Evolutionary conservation across 2,113 vertebrate species (phyloP).

Genomic region (Orcinus orca): DNA sequence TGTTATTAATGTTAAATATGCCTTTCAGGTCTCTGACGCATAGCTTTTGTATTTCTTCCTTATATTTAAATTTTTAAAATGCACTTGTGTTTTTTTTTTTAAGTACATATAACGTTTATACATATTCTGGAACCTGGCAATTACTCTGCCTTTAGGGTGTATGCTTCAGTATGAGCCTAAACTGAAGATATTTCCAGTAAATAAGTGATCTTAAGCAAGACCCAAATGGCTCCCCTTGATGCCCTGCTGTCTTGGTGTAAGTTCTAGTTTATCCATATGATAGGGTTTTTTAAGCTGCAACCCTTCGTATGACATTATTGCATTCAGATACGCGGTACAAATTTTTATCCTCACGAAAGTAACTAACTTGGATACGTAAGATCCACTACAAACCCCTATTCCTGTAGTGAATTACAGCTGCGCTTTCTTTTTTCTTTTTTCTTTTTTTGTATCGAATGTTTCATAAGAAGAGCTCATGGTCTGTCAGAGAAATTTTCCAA

Average conservation of each 20-base stretch:
- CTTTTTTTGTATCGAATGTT: constrained; percentile 48
- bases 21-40: constrained; percentile 12
- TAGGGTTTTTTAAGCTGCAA: not conserved
- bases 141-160: not conserved
- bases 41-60: not conserved
- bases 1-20: not conserved
- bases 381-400: constrained; percentile 5
- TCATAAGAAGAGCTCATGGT: constrained; percentile 66
- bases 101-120: not conserved
- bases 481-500: constrained; percentile 73
- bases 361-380: not conserved
- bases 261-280: not conserved
- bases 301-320: constrained; percentile 10
- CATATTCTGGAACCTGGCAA: not conserved
- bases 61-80: not conserved
- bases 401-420: constrained; percentile 63
- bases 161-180: not conserved
- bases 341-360: constrained; percentile 42
- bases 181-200: not conserved
- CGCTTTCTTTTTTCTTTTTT: constrained; percentile 2
- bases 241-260: not conserved
- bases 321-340: constrained; percentile 14
- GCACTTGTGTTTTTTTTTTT: not conserved
- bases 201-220: not conserved
- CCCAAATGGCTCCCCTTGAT: not conserved